These are phyloP conservation scores for Malurus cyaneus DNA, from an alignment of 2,113 vertebrate genomes.

Conservation along the genomic window DNA sequence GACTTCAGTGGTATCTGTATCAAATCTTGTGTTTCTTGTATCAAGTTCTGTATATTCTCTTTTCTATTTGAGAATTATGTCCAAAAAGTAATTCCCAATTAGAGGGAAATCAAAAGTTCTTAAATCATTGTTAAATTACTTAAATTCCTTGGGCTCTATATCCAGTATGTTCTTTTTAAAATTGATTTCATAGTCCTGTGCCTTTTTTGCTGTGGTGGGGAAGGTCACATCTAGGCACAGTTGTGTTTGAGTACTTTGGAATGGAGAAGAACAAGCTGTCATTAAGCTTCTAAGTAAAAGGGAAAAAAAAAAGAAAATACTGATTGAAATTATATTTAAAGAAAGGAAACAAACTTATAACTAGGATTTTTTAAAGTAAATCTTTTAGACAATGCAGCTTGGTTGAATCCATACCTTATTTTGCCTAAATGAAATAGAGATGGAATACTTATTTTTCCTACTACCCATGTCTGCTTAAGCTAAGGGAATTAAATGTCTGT, in stretches of 20 bases:
- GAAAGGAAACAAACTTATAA: neutral
- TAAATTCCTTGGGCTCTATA: neutral
- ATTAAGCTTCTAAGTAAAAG: neutral
- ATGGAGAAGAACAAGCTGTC: neutral
- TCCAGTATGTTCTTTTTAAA: neutral
- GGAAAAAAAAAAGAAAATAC: neutral
- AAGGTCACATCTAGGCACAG: neutral
- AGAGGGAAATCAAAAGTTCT: neutral
- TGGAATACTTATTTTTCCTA: conserved; percentile 50
- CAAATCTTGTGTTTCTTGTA: neutral
- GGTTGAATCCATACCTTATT: conserved; percentile 5
- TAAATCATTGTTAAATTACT: neutral
- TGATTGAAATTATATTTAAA: neutral
- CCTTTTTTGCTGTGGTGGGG: accelerated
- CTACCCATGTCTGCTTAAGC: conserved; percentile 62
- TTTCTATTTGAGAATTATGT: neutral
- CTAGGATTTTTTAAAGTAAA: conserved; percentile 23
- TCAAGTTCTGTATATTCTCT: neutral
- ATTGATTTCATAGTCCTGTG: neutral
- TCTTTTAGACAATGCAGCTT: conserved; percentile 4
- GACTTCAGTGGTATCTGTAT: neutral
- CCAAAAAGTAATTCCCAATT: neutral
- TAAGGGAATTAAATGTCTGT: conserved; percentile 70
- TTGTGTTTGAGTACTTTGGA: neutral
- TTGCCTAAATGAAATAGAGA: conserved; percentile 35